A percentile compares a stretch with the other conserved stretches of the same genome.
These are phyloP conservation scores for Discoglossus pictus DNA, from an alignment of 2,797 vertebrate genomes.

Conservation along the genomic window DNA sequence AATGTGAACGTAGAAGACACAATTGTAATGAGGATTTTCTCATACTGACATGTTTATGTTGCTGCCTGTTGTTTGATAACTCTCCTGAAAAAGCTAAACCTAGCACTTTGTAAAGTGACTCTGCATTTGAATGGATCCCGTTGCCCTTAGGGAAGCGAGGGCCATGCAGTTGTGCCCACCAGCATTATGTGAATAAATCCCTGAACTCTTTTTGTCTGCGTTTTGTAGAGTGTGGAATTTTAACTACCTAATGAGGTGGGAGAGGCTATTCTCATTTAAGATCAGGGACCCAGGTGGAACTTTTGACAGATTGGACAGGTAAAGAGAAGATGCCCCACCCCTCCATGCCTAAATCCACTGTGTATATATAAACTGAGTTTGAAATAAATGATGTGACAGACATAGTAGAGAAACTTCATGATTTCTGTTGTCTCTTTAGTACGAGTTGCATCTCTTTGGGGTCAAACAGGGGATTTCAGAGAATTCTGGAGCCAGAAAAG, in stretches of 20 bases:
- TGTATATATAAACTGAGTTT: conserved; percentile 90
- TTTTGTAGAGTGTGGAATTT: conserved; percentile 79
- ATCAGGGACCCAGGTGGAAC: conserved; percentile 84
- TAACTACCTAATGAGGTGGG: conserved; percentile 82
- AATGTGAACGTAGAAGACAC: no score
- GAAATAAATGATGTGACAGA: conserved; percentile 80
- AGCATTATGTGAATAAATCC: conserved; percentile 15
- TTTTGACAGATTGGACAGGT: conserved; percentile 89
- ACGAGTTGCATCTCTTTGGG: conserved; percentile 61
- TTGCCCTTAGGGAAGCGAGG: no score
- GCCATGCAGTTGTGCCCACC: conserved; percentile 7
- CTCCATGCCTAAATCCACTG: conserved; percentile 75
- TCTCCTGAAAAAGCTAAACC: neutral
- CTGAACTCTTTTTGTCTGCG: conserved; percentile 30
- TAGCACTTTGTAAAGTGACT: neutral
- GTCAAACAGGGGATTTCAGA: conserved; percentile 78
- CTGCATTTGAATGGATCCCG: no score
- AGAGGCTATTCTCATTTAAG: conserved; percentile 79
- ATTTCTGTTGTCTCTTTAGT: conserved; percentile 75
- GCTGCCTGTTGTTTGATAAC: neutral
- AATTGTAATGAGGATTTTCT: neutral
- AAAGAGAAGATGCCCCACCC: conserved; percentile 83
- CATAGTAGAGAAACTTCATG: conserved; percentile 69
- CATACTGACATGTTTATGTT: neutral
- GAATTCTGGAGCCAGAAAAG: conserved; percentile 97